Base-by-base conservation (phyloP, 2,797 vertebrate species). In the Sparidentex hasta region DNA sequence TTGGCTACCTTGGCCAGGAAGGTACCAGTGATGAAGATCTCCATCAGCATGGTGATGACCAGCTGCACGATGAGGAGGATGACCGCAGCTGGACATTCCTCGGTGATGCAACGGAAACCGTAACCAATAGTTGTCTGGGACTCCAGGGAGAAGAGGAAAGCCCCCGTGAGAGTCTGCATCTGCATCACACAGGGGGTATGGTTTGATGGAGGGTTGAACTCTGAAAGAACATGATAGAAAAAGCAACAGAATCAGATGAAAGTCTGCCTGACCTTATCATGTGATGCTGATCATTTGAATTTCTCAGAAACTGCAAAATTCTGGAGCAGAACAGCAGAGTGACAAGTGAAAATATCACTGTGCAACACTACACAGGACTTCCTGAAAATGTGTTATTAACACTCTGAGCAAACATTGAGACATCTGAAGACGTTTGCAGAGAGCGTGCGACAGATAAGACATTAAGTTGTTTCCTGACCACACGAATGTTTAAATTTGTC, bases 41-140 rank as follows among this genome's bases (percentile, higher is more conserved):
- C 98, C 95, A 99, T 93, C 90, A 99, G 96, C 96, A 97, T 99
- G 82, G 98, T 99, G 82, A 99, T 95, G 80, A 99, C 97, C 13
- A 99, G 96, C 90, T 99, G 98, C 23, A 96, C 79, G 58, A 99
- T 99, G 52, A 99, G 98, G 50, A 99, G 96, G 70, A 99, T 93
- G 9, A 99, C 97, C 81, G 98, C 98, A 1, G 95, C 89, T 0
- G 98, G 98, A 11, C 98, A 99, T 83, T 99, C 97, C 85, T 99
- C 98, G 0, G 97, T 99, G 94, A 99, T 99, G 90, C 97, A 99
- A 44, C 98, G 97, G 91, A 98, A 99, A 71, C 98, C 98, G 0
- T 99, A 99, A 71, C 98, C 98, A 0, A 99, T 99, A 87, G 98
- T 99, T 62, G 98, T 99, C 93, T 99, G 98, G 0, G 98, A 98